Evolutionary conservation across 2,797 vertebrate species (phyloP).

Genomic region (Acipenser oxyrinchus): DNA sequence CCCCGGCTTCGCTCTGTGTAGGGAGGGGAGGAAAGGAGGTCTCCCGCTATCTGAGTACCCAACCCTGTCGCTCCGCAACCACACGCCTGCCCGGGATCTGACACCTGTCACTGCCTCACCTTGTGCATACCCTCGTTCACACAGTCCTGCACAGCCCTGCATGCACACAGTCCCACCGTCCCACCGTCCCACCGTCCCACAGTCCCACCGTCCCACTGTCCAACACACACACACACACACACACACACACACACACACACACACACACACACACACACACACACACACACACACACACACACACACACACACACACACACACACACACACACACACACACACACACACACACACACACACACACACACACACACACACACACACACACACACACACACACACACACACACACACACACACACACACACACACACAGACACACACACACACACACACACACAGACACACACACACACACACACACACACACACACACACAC

Average conservation of each 20-base stretch:
- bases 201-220: too few relatives aligned
- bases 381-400: background rate
- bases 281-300: too few relatives aligned
- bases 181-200: too few relatives aligned
- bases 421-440: conserved; percentile 14
- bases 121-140: background rate
- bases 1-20: background rate
- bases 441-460: too few relatives aligned
- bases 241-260: too few relatives aligned
- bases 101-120: conserved; percentile 42
- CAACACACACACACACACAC: too few relatives aligned
- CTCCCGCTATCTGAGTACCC: conserved; percentile 39
- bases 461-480: too few relatives aligned
- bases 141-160: background rate
- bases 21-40: too few relatives aligned
- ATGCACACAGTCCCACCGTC: too few relatives aligned
- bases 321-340: background rate
- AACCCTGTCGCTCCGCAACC: conserved; percentile 38
- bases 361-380: conserved; percentile 3
- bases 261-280: too few relatives aligned
- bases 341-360: conserved; percentile 12
- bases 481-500: too few relatives aligned
- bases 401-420: background rate
- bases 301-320: background rate
- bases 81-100: conserved; percentile 24